Percentiles rank a stretch among this genome's conserved stretches.
phyloP scores from a whole-genome alignment of 2,888 invertebrate genomes.

The Abrostola triplasia region DNA sequence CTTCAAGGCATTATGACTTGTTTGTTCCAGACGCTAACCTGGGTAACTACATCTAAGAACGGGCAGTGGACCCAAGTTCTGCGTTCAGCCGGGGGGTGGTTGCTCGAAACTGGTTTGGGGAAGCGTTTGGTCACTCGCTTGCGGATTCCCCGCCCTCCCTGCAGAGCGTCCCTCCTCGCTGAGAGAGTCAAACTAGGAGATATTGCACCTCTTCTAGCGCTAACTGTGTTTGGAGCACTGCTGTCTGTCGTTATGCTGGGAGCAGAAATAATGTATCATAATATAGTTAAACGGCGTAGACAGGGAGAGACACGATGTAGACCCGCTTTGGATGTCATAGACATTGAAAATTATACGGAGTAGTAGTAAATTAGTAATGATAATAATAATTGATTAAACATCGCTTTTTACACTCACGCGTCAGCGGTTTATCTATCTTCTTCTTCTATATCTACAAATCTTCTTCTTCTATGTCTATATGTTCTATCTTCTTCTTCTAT shows the following conservation, averaged over 20 bases:
- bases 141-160: constrained; percentile 68
- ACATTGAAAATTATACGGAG: constrained; percentile 11
- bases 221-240: constrained; percentile 63
- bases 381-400: no score
- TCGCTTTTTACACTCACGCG: no score
- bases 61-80: constrained; percentile 73
- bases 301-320: constrained; percentile 10
- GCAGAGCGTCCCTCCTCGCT: constrained; percentile 75
- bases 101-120: constrained; percentile 72
- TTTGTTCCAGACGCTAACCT: constrained; percentile 64
- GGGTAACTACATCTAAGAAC: constrained; percentile 67
- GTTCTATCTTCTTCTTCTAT: no score
- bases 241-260: constrained; percentile 67
- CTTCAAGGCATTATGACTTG: not conserved
- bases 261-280: constrained; percentile 66
- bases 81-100: constrained; percentile 68
- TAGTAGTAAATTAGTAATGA: no score
- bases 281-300: constrained; percentile 40
- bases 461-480: no score
- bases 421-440: no score
- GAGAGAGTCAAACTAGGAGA: constrained; percentile 78
- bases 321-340: not conserved
- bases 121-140: constrained; percentile 66
- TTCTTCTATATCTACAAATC: no score
- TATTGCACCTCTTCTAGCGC: constrained; percentile 65